Evolutionary conservation across 37 sponge, comb jelly and placozoan genomes (phyloP), one percentile per base, ranked within the genome.

Genomic region (Hexactinellida sp.): DNA sequence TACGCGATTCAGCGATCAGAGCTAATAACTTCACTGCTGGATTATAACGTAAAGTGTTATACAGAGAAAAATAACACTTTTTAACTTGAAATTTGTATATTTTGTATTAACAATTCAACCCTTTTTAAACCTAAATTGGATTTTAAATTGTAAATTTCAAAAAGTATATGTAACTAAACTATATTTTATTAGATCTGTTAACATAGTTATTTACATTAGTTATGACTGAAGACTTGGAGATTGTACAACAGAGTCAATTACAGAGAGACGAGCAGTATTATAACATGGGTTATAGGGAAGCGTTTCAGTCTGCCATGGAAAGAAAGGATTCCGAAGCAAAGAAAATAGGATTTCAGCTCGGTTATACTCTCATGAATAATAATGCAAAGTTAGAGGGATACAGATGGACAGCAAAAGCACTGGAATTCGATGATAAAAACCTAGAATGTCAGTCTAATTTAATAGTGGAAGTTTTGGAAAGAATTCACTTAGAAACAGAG

Each of bases 211-310:
- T n/a, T n/a, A n/a, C n/a, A n/a, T n/a, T n/a, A n/a, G n/a, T n/a
- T 32, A 63, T 63, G 76, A 63, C 76, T 7, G 76, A 63, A 63
- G 76, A 63, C 5, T 63, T 63, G 30, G 76, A 63, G 21, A 28
- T 63, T 63, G 76, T 63, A 63, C 76, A 63, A 28, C 21, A 32
- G 5, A 63, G 28, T 28, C 76, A 63, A n/a, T 10, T 63, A 63
- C 30, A 25, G 13, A 63, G 19, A 10, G 76, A 63, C 13, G 5
- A 63, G 13, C 21, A 63, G 76, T n/a, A 25, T 63, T n/a, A 63
- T 28, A 63, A 63, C 34, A 63, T 63, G 76, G 76, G 76, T 3
- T 63, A 63, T 63, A 63, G 76, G 76, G 76, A 63, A 63, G 76
- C 28, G 13, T 63, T 5, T 23, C 76, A 63, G 13, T 63, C 76